Evolutionary conservation across 2,113 vertebrate species (phyloP), one percentile per base, ranked within the genome.

Genomic region (Corythoichthys intestinalis): DNA sequence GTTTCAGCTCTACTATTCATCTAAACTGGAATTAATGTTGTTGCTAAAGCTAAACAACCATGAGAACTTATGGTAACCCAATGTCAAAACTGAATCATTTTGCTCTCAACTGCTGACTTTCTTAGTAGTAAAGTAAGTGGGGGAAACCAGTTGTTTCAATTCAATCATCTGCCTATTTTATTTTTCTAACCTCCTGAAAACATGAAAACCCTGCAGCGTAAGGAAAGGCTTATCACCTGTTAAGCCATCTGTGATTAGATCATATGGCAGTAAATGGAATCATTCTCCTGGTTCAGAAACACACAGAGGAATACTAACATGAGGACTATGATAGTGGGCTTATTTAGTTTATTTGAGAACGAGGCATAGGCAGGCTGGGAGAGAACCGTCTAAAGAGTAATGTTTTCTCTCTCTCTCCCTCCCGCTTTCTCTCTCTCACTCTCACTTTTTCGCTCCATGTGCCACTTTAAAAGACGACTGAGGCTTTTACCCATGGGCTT

Each of bases 241-340:
- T 81, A 84, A 74, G 84, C 79, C 61, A 11, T 6, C 76, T 85
- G 63, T 81, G 90, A 92, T 92, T 91, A 91, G 86, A 91, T 91
- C 87, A 87, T 75, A 74, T 79, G 83, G 85, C 83, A 88, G 83
- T 84, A 91, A 91, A 90, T 88, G 81, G 80, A 90, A 90, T 83
- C 84, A 81, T 53, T 75, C 78, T 71, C 72, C 75, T 49, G 44
- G 66, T 78, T 81, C 39, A 63, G 64, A 66, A 84, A 77, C 75
- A 71, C 79, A 79, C 70, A 73, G 74, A 77, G 67, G 76, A 84
- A 86, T 86, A 74, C 74, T 78, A 68, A 78, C 80, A 83, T 75
- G 82, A 78, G 74, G 77, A 82, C 77, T 58, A 74, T 80, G 79
- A 79, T 38, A 70, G 73, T 35, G 76, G 64, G 75, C 75, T 68